Percentiles rank a stretch among this genome's conserved stretches.
Conservation (phyloP, 2,888 invertebrate genomes). For the Camptogramma bilineatum region DNA sequence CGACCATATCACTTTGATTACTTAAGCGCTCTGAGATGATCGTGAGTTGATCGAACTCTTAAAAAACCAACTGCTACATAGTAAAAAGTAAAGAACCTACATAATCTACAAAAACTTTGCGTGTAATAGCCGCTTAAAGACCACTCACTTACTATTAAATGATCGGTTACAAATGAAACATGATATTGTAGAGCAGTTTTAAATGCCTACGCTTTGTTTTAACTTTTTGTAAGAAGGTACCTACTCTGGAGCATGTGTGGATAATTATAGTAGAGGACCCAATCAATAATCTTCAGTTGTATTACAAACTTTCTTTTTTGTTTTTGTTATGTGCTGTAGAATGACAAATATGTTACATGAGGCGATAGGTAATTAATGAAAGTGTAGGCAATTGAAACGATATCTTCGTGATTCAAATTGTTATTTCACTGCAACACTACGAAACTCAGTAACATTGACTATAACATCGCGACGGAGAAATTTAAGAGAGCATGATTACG, state of each 20-base stretch:
- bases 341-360: constrained; percentile 12
- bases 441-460: constrained; percentile 24
- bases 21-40: constrained; percentile 19
- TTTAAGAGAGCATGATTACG: constrained; percentile 29
- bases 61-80: constrained; percentile 23
- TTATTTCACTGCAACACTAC: constrained; percentile 24
- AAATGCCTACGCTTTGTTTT: constrained; percentile 23
- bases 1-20: constrained; percentile 20
- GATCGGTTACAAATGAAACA: constrained; percentile 31
- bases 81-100: constrained; percentile 7
- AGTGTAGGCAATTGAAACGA: constrained; percentile 22
- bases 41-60: constrained; percentile 33
- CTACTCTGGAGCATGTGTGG: background rate
- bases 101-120: constrained; percentile 26
- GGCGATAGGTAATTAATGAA: constrained; percentile 20
- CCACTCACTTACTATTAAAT: constrained; percentile 25
- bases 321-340: constrained; percentile 20
- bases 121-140: constrained; percentile 27
- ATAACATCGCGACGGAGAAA: constrained; percentile 30
- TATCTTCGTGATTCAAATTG: constrained; percentile 26
- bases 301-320: constrained; percentile 26
- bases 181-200: constrained; percentile 28
- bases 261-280: constrained; percentile 17
- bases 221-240: constrained; percentile 15
- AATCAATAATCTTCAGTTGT: constrained; percentile 7